Evolutionary conservation across 2,888 invertebrate genomes (phyloP).

Genomic region (Acanthococcus lagerstroemiae): DNA sequence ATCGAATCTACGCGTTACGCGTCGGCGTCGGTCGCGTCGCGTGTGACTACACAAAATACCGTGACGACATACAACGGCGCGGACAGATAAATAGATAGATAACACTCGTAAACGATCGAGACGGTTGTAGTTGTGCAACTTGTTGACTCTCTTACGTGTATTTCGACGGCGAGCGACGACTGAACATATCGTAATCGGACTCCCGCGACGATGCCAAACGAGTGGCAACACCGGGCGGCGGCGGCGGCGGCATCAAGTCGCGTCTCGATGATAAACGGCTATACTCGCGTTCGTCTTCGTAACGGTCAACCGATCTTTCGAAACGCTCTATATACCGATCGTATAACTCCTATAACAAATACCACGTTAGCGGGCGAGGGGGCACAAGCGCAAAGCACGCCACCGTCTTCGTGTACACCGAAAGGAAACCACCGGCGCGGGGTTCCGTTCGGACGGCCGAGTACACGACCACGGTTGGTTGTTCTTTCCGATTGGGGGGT

Average conservation of each 20-base stretch:
- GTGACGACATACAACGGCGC: no score
- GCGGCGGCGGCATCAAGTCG: conserved; percentile 19
- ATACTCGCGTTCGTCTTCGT: conserved; percentile 25
- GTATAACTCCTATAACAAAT: conserved; percentile 31
- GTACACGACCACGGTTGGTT: no score
- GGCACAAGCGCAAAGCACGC: background rate
- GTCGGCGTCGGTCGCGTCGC: no score
- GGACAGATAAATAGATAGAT: no score
- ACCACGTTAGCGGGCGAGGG: background rate
- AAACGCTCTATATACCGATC: conserved; percentile 31
- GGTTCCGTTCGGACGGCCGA: background rate
- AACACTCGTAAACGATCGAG: no score
- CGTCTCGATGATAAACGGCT: conserved; percentile 28
- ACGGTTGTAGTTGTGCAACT: no score
- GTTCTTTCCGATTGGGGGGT: no score
- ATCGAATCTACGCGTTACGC: no score
- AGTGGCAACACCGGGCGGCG: conserved; percentile 27
- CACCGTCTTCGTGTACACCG: background rate
- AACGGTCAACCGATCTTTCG: conserved; percentile 27
- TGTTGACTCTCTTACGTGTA: conserved; percentile 21
- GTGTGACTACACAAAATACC: no score
- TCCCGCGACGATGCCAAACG: conserved; percentile 29
- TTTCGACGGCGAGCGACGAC: conserved; percentile 26
- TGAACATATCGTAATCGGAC: conserved; percentile 25
- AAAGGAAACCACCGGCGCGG: no score